Evolutionary conservation across 2,888 invertebrate genomes (phyloP), one percentile per base, ranked within the genome.

Genomic region (Drosophila kanekoi): DNA sequence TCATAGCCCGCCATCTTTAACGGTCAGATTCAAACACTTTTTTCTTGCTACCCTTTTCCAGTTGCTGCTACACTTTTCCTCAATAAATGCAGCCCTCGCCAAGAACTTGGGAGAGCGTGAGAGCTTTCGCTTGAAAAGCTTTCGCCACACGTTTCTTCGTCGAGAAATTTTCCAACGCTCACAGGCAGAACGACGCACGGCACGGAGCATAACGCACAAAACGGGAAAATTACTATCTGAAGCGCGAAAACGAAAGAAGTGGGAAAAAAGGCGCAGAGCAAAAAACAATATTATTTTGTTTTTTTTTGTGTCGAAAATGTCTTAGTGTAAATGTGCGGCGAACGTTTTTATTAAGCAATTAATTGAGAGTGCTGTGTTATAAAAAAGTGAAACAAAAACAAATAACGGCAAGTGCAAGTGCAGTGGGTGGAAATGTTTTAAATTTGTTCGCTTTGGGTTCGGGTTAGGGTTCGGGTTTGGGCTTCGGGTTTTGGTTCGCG

Each of bases 381-480:
- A 75, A 59, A 49, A 54, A 62, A 69, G 37, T 58, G 48, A 63
- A 62, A 79, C 60, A 70, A 79, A 69, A 76, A 79, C 79, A 76
- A 76, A 79, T 69, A 79, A 79, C 64, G 75, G 81, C 86, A 88
- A 82, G 88, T 82, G 89, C 87, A 87, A 84, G 87, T 83, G 83
- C 83, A 86, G 83, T 86, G 88, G 81, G 84, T 86, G 78, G 65
- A 86, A 87, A 83, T 83, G 83, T 87, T 69, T 75, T 83, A 89
- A 67, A 81, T 68, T 73, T 69, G 72, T 66, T 64, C 49, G 63
- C 40, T 45, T 56, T 56, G 47, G 54, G 58, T 56, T 56, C 69
- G 72, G 44, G 53, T 41, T 16, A 40, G 60, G 38, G 56, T 40
- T 18, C 52, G 70, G 51, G 51, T 57, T 40, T 33, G 72, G 63